Evolutionary conservation across 1,140 invertebrate species (phyloP).

Genomic region (Doryteuthis pealeii): DNA sequence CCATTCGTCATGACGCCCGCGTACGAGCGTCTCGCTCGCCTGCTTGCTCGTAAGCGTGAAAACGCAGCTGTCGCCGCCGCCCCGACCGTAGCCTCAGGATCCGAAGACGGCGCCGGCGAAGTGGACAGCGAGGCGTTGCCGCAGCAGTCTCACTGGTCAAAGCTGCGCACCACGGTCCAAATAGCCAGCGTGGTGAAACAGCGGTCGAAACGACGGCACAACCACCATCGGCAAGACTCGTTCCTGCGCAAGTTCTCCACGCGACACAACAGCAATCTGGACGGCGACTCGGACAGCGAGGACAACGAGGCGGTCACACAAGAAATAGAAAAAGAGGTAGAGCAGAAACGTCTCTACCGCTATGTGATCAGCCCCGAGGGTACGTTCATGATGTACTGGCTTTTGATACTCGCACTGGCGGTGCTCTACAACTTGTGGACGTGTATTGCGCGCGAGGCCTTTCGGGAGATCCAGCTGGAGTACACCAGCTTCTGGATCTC

Average conservation of each 20-base stretch:
- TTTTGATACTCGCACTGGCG: constrained; percentile 82
- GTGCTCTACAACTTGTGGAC: constrained; percentile 96
- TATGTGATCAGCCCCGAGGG: constrained; percentile 91
- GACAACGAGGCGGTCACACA: constrained; percentile 23
- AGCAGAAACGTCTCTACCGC: constrained; percentile 42
- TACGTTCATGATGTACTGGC: constrained; percentile 94
- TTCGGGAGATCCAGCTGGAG: constrained; percentile 78
- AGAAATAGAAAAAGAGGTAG: constrained; percentile 55
- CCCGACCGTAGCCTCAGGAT: not conserved
- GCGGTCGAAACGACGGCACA: constrained; percentile 71
- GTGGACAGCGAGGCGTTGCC: not conserved
- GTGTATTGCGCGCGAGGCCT: constrained; percentile 88
- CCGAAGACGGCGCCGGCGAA: not conserved
- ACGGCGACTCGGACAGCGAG: constrained; percentile 19
- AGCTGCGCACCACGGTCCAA: constrained; percentile 88
- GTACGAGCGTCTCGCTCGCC: not conserved
- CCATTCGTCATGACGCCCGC: not conserved
- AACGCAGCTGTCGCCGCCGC: not conserved
- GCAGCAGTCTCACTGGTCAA: constrained; percentile 74
- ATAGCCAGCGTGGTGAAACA: constrained; percentile 79
- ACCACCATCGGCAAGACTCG: constrained; percentile 88
- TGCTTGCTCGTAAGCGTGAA: not conserved
- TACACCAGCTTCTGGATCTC: constrained; percentile 73
- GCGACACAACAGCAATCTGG: constrained; percentile 65
- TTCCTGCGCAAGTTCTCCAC: constrained; percentile 93